Base-by-base conservation (phyloP, 2,797 vertebrate species). In the Coendou prehensilis region DNA sequence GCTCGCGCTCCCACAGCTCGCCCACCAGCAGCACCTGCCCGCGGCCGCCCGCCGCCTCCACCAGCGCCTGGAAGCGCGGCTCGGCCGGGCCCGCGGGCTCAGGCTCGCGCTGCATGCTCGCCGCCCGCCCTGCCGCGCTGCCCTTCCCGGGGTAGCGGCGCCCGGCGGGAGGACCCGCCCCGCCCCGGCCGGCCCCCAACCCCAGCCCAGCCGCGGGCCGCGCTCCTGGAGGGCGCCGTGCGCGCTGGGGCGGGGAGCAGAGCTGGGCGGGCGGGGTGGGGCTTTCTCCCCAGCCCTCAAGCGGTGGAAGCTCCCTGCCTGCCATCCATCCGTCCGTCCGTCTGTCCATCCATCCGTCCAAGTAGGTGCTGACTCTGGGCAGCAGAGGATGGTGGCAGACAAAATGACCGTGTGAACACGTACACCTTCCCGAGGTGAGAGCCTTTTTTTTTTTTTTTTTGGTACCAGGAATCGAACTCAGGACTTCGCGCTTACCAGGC, bases 31-130 rank as follows among this genome's bases (percentile, higher is more conserved):
- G 97, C 95, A 98, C 98, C 86, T 97, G 97, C 93, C 96, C 96
- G 75, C 96, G 94, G 52, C 97, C 97, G 22, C 97, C 97, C 17
- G 96, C 97, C 59, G 97, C 98, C 96, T 98, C 98, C 97, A 98
- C 93, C 95, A 98, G 97, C 85, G 98, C 97, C 9, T 61, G 96
- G 69, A 94, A 97, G 20, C 95, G 97, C 0, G 98, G 98, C 41
- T 98, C 98, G 2, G 67, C 95, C 3, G 85, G 93, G 94, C 71
- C 89, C 97, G 97, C 95, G 30, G 94, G 95, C 87, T 92, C 97
- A 81, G 92, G 96, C 95, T 89, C 97, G 69, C 92, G 63, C 97
- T 98, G 83, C 98, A 98, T 96, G 89, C 94, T 56, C 64, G 84
- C 45, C 28, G 71, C 71, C 18, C 61, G 94, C 56, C 11, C 22